phyloP scores from a whole-genome alignment of 2,888 invertebrate genomes.

The Eudasyphora cyanicolor region DNA sequence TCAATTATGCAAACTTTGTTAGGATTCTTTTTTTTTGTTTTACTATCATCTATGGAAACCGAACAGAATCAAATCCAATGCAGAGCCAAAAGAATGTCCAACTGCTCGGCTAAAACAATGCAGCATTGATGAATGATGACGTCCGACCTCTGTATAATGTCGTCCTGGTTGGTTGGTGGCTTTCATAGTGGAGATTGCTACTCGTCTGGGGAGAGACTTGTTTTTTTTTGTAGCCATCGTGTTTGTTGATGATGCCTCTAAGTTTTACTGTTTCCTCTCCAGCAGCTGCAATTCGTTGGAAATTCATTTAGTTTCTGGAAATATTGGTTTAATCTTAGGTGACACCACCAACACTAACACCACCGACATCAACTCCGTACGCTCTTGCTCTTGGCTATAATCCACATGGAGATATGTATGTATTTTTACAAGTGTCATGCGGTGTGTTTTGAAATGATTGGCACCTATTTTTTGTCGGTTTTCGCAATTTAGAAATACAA shows the following conservation, averaged over 20 bases:
- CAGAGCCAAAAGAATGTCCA: constrained; percentile 15
- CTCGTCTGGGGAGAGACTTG: neutral
- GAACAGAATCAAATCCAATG: neutral
- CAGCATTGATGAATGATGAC: constrained; percentile 38
- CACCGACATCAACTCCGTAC: neutral
- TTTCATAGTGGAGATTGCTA: neutral
- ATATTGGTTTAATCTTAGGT: constrained; percentile 23
- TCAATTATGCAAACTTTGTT: constrained; percentile 43
- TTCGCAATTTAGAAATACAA: constrained; percentile 18
- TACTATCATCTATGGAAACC: neutral
- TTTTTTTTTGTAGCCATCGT: constrained; percentile 5
- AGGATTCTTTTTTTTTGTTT: neutral
- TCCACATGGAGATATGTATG: neutral
- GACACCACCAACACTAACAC: neutral
- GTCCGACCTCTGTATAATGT: neutral
- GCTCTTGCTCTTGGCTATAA: neutral
- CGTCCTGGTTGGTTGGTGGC: neutral
- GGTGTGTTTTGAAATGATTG: constrained; percentile 8
- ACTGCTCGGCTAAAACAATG: constrained; percentile 17
- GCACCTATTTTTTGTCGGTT: neutral
- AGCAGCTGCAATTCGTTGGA: neutral
- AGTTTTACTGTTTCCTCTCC: neutral
- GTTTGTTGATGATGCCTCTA: neutral
- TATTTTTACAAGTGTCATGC: constrained; percentile 21
- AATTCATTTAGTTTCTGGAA: neutral